These are phyloP conservation scores for Sarcoramphus papa DNA, from an alignment of 2,797 vertebrate species.

Conservation along the genomic window DNA sequence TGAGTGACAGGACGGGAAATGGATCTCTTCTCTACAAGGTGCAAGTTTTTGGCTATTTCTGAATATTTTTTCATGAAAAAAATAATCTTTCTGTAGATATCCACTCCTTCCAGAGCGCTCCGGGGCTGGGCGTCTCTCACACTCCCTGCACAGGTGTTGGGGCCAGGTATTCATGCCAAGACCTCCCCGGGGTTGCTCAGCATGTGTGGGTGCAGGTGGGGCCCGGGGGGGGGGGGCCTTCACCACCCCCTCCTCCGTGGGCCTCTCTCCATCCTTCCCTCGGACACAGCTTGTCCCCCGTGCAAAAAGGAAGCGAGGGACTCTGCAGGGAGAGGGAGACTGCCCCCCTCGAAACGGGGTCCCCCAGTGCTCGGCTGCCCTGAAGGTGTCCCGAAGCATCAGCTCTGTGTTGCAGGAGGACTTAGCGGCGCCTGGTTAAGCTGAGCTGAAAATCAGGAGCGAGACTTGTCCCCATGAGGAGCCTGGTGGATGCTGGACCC, in stretches of 20 bases:
- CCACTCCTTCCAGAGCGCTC: neutral
- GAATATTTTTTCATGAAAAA: neutral
- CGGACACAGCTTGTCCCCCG: neutral
- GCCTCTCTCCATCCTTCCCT: neutral
- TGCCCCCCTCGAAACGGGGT: fast-evolving
- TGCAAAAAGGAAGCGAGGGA: fast-evolving
- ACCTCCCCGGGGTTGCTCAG: neutral
- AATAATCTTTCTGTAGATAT: fast-evolving
- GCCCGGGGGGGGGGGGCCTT: no score
- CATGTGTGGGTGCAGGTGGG: fast-evolving
- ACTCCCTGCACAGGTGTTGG: fast-evolving
- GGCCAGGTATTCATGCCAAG: fast-evolving
- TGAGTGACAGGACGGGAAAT: fast-evolving
- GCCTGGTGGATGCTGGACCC: neutral
- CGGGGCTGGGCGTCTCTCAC: neutral
- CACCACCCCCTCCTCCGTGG: neutral
- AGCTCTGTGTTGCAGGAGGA: neutral
- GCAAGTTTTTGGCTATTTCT: neutral
- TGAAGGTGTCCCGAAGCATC: neutral
- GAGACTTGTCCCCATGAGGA: neutral
- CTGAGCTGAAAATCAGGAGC: neutral
- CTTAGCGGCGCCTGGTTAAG: fast-evolving
- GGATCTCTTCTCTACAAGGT: neutral
- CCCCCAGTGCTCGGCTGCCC: fast-evolving
- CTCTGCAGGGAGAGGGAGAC: neutral